A percentile compares a stretch with the other conserved stretches of the same genome.
phyloP scores from a whole-genome alignment of 2,113 vertebrate genomes.

The Chlorodrepanis virens region DNA sequence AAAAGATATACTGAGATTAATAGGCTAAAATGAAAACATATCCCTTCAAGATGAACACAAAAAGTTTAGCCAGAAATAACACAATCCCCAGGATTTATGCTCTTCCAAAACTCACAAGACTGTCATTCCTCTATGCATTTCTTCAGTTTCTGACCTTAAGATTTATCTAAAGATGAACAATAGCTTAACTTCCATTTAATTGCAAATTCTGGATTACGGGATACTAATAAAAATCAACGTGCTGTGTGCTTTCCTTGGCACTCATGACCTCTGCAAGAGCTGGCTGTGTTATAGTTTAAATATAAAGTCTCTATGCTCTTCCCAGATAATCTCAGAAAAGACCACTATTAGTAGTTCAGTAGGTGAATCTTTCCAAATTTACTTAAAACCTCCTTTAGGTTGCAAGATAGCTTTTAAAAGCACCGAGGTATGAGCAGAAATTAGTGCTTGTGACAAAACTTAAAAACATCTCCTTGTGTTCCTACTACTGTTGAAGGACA shows the following conservation, averaged over 20 bases:
- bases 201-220: not conserved
- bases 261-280: not conserved
- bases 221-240: not conserved
- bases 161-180: constrained; percentile 16
- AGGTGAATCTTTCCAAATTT: not conserved
- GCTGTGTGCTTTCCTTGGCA: not conserved
- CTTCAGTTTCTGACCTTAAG: not conserved
- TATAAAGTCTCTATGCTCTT: not conserved
- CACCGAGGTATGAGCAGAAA: not conserved
- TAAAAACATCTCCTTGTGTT: not conserved
- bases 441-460: not conserved
- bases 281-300: not conserved
- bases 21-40: constrained; percentile 36
- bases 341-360: not conserved
- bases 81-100: constrained; percentile 18
- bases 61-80: constrained; percentile 27
- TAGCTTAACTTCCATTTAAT: constrained; percentile 24
- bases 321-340: not conserved
- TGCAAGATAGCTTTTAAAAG: not conserved
- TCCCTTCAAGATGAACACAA: constrained; percentile 18
- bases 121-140: not conserved
- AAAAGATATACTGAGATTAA: constrained; percentile 59
- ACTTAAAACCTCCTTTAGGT: not conserved
- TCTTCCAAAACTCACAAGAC: not conserved
- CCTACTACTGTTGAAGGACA: not conserved